Evolutionary conservation across 2,888 invertebrate genomes (phyloP).

Genomic region (Andrena praecox): DNA sequence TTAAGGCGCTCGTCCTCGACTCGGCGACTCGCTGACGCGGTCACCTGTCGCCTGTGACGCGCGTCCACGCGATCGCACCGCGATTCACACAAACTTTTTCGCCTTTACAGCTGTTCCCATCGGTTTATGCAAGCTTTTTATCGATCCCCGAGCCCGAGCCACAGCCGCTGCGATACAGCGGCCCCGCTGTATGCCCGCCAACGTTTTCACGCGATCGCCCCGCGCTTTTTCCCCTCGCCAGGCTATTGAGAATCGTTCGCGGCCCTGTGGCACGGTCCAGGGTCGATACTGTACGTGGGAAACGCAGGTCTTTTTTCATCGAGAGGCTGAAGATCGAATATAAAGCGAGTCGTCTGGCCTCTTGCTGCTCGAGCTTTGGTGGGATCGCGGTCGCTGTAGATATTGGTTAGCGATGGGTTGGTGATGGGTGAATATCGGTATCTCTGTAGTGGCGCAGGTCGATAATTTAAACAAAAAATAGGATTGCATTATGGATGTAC

Average conservation of each 20-base stretch:
- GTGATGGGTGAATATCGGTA: no score
- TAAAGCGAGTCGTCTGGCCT: no score
- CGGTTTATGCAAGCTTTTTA: conserved; percentile 42
- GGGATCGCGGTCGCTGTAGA: no score
- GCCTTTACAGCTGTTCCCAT: conserved; percentile 39
- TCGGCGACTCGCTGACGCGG: conserved; percentile 46
- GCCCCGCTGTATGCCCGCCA: not conserved
- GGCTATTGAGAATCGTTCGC: not conserved
- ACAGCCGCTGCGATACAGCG: not conserved
- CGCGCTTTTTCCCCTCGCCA: not conserved
- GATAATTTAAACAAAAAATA: no score
- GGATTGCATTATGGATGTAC: no score
- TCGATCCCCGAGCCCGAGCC: conserved; percentile 22
- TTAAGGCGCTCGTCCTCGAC: conserved; percentile 45
- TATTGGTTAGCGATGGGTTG: no score
- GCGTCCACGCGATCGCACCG: conserved; percentile 64
- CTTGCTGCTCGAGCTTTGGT: no score
- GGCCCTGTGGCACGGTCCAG: not conserved
- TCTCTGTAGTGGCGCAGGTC: no score
- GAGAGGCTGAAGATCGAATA: not conserved
- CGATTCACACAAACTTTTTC: conserved; percentile 40
- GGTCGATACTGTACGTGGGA: not conserved
- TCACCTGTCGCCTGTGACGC: conserved; percentile 61
- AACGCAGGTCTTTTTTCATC: not conserved
- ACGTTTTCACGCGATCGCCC: conserved; percentile 8